Evolutionary conservation across 2,888 invertebrate species (phyloP).

Genomic region (Rhyacophila evoluta): DNA sequence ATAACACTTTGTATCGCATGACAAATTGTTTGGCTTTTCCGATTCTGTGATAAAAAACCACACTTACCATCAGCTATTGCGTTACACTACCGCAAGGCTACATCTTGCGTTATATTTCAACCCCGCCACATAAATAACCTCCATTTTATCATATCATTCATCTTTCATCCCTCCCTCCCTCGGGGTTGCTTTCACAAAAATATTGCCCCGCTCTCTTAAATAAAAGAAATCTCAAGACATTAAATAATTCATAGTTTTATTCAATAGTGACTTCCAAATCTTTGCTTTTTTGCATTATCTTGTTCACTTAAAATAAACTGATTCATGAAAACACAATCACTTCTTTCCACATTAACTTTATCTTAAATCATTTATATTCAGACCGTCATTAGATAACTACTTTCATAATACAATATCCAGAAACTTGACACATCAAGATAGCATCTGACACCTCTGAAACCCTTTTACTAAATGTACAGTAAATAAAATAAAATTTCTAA

Average conservation of each 20-base stretch:
- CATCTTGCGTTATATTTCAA: neutral
- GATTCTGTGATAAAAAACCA: constrained; percentile 40
- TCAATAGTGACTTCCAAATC: neutral
- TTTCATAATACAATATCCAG: too few species aligned
- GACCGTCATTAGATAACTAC: neutral
- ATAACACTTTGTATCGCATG: constrained; percentile 30
- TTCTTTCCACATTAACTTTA: neutral
- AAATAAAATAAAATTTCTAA: too few species aligned
- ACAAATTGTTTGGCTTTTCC: constrained; percentile 38
- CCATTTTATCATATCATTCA: constrained; percentile 39
- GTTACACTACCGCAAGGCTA: neutral
- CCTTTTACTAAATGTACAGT: too few species aligned
- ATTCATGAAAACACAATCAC: too few species aligned
- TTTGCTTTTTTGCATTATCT: too few species aligned
- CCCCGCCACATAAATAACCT: constrained; percentile 41
- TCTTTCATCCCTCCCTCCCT: constrained; percentile 29
- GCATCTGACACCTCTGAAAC: too few species aligned
- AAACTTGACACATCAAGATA: too few species aligned
- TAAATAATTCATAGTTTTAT: neutral
- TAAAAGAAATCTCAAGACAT: constrained; percentile 25
- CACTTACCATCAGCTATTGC: constrained; percentile 23
- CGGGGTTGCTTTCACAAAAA: constrained; percentile 3
- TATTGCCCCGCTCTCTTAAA: constrained; percentile 10
- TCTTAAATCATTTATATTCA: neutral
- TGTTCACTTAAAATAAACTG: too few species aligned